A percentile compares a stretch with the other conserved stretches of the same genome.
These are phyloP conservation scores for Augochlora pura DNA, from an alignment of 1,140 invertebrate genomes.

Conservation along the genomic window DNA sequence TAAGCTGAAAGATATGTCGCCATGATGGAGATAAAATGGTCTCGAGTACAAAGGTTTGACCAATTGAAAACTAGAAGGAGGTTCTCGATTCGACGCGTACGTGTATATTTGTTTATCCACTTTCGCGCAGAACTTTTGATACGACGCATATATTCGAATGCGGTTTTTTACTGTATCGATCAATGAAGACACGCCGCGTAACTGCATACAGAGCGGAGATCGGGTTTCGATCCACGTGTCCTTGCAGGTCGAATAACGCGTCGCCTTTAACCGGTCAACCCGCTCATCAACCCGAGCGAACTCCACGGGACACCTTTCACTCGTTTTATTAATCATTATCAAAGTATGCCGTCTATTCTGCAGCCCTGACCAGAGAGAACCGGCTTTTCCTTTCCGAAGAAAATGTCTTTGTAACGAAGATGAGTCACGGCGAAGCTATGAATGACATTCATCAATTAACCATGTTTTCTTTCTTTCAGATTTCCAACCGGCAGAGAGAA, in stretches of 20 bases:
- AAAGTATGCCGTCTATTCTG: conserved; percentile 47
- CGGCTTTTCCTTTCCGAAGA: conserved; percentile 24
- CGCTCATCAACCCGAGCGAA: conserved; percentile 23
- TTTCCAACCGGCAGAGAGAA: background rate
- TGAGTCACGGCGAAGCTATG: background rate
- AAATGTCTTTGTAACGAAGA: conserved; percentile 30
- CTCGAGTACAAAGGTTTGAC: too few species aligned
- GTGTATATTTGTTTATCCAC: too few species aligned
- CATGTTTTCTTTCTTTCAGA: background rate
- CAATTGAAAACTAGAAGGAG: too few species aligned
- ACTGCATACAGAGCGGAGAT: background rate
- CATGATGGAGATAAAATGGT: too few species aligned
- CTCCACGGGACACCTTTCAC: conserved; percentile 50
- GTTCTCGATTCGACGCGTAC: too few species aligned
- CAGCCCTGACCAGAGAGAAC: conserved; percentile 26
- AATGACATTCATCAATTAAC: background rate
- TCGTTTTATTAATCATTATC: conserved; percentile 60
- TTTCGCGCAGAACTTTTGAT: too few species aligned
- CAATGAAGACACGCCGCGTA: background rate
- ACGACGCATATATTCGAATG: too few species aligned
- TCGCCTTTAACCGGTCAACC: conserved; percentile 30
- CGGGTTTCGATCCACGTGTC: conserved; percentile 30
- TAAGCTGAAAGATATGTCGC: too few species aligned
- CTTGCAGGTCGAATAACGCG: conserved; percentile 36
- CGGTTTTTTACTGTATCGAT: background rate